Evolutionary conservation across 1,140 invertebrate species (phyloP).

Genomic region (Vollenhovia emeryi): DNA sequence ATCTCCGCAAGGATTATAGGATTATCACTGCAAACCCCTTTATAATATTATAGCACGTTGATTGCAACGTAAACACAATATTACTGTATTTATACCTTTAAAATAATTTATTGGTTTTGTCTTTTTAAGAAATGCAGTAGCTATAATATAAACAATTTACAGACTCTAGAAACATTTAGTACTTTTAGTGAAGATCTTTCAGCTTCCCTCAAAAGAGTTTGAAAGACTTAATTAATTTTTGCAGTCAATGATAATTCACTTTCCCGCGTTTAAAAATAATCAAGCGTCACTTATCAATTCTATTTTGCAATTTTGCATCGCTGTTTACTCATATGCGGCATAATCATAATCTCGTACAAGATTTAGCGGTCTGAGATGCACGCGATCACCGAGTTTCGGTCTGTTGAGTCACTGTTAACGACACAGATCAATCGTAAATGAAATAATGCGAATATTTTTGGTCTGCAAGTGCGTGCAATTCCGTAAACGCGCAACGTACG

Average conservation of each 20-base stretch:
- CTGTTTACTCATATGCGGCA: neutral
- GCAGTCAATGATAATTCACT: neutral
- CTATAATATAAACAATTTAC: neutral
- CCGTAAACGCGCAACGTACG: neutral
- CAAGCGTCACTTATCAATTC: neutral
- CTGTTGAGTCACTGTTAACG: neutral
- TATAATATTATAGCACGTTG: neutral
- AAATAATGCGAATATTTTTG: neutral
- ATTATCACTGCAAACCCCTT: conserved; percentile 16
- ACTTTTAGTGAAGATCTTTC: neutral
- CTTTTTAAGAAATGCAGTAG: neutral
- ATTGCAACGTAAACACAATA: neutral
- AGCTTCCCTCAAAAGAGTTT: neutral
- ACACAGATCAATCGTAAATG: neutral
- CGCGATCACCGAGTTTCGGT: neutral
- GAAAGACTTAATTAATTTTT: neutral
- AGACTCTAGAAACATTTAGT: neutral
- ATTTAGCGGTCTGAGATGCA: neutral
- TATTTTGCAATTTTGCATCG: neutral
- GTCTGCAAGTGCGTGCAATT: neutral
- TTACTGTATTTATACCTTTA: conserved; percentile 17
- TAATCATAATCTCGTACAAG: neutral
- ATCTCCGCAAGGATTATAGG: conserved; percentile 16
- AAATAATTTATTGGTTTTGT: neutral
- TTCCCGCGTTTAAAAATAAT: neutral